Evolutionary conservation across 2,888 invertebrate genomes (phyloP).

Genomic region (Polylopha cassiicola): DNA sequence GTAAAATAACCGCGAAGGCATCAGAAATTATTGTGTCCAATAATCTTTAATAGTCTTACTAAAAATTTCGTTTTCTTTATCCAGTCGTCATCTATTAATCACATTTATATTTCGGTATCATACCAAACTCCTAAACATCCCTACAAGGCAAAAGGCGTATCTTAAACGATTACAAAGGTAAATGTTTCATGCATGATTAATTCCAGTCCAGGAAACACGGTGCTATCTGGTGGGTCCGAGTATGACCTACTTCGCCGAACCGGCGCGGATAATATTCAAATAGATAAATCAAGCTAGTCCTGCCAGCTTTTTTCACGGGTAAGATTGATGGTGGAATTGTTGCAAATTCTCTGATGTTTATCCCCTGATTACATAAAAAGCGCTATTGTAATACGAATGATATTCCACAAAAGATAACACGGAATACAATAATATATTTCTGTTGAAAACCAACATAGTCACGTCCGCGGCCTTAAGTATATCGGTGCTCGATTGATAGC

Average conservation of each 20-base stretch:
- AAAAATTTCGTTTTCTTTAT: no score
- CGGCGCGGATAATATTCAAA: constrained; percentile 61
- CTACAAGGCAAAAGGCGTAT: no score
- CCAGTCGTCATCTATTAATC: no score
- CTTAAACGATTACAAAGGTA: no score
- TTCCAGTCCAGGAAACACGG: constrained; percentile 11
- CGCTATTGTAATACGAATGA: constrained; percentile 49
- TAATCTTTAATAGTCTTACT: no score
- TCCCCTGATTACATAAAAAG: constrained; percentile 44
- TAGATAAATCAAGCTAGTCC: constrained; percentile 64
- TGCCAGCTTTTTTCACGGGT: constrained; percentile 52
- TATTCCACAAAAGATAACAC: constrained; percentile 39
- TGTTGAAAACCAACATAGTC: constrained; percentile 48
- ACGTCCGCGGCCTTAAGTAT: constrained; percentile 40
- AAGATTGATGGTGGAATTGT: constrained; percentile 62
- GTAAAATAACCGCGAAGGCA: no score
- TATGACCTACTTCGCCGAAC: constrained; percentile 40
- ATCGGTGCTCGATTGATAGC: constrained; percentile 22
- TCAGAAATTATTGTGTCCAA: no score
- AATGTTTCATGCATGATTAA: constrained; percentile 1
- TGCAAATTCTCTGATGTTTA: constrained; percentile 51
- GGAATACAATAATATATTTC: constrained; percentile 43
- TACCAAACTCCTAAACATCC: no score
- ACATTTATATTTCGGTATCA: no score
- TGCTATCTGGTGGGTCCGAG: constrained; percentile 28